phyloP scores from a whole-genome alignment of 2,797 vertebrate genomes.

The Sebastiscus albofasciatus region DNA sequence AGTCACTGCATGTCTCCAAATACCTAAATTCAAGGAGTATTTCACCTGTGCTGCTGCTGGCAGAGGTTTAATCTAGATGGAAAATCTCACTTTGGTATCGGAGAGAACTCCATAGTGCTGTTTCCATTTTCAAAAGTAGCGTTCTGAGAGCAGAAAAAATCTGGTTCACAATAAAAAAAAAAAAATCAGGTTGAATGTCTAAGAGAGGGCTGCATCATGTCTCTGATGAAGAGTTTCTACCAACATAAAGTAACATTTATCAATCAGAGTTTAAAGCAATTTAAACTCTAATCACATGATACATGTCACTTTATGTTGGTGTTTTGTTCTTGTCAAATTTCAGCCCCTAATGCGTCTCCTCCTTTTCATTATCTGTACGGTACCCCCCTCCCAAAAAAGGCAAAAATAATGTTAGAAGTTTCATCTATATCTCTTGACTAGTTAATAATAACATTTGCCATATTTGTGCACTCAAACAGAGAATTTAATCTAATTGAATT shows the following conservation, averaged over 20 bases:
- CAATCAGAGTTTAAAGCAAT: no score
- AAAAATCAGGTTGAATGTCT: neutral
- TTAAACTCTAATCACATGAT: neutral
- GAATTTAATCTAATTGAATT: neutral
- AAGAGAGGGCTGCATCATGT: neutral
- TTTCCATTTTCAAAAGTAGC: neutral
- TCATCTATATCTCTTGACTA: neutral
- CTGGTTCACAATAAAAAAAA: neutral
- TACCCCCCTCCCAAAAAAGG: neutral
- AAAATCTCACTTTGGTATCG: conserved; percentile 14
- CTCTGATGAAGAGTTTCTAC: neutral
- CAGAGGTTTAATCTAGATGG: conserved; percentile 24
- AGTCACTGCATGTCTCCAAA: conserved; percentile 1
- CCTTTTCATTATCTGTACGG: neutral
- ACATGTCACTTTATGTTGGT: neutral
- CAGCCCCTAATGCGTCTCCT: neutral
- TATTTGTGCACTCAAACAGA: neutral
- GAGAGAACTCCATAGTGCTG: neutral
- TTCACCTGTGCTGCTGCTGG: neutral
- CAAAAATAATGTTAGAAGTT: neutral
- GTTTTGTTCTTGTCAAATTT: neutral
- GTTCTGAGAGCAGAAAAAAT: neutral
- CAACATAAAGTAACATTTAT: no score
- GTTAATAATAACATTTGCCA: neutral
- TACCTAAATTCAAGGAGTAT: neutral